These are phyloP conservation scores for Girardinus metallicus DNA, from an alignment of 2,797 vertebrate species.

Conservation along the genomic window DNA sequence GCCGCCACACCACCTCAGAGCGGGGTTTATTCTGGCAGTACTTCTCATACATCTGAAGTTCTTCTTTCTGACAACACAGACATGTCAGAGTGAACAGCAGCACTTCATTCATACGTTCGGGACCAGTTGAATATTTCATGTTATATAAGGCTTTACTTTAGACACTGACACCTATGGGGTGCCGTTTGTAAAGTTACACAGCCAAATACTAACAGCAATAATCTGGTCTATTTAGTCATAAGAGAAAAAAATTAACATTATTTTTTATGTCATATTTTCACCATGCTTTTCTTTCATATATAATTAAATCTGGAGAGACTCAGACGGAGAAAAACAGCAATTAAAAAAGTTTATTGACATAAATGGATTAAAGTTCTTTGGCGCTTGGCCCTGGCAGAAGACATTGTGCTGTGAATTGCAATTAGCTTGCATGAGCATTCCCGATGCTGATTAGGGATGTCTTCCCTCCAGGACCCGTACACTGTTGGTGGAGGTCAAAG, in stretches of 20 bases:
- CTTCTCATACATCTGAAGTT: constrained; percentile 95
- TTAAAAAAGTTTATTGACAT: no score
- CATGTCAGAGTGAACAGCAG: background rate
- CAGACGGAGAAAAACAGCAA: no score
- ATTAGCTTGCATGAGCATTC: no score
- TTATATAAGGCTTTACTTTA: background rate
- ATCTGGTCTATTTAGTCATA: background rate
- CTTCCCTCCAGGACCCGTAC: no score
- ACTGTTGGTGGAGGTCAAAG: no score
- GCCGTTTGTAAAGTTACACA: background rate
- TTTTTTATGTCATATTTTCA: no score
- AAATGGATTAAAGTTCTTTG: no score
- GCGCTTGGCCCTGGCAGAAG: no score
- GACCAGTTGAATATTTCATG: background rate
- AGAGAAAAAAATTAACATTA: background rate
- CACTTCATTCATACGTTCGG: background rate
- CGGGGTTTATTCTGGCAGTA: constrained; percentile 96
- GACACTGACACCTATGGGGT: background rate
- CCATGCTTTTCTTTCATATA: no score
- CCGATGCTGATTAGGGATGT: no score
- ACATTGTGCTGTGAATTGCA: no score
- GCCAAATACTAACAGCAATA: background rate
- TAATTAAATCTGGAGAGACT: no score
- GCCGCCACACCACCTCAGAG: constrained; percentile 93
- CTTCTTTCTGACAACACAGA: constrained; percentile 87